Evolutionary conservation across 2,888 invertebrate genomes (phyloP).

Genomic region (Orthosia gracilis): DNA sequence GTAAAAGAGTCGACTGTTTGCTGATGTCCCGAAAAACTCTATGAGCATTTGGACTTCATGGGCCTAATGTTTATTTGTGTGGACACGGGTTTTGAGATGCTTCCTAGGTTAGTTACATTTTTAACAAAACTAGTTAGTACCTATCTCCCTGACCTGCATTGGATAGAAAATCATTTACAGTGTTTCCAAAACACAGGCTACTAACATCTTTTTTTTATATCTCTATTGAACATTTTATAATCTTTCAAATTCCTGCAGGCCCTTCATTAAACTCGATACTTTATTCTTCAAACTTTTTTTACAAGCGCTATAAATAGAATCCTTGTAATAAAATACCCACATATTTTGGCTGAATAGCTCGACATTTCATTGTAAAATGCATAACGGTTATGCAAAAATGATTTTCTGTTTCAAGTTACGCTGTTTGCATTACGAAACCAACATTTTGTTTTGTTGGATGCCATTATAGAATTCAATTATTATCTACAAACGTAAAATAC

Average conservation of each 20-base stretch:
- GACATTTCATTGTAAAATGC: conserved; percentile 73
- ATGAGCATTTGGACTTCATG: too few relatives aligned
- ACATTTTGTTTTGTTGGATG: conserved; percentile 30
- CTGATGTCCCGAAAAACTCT: too few relatives aligned
- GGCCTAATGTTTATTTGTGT: too few relatives aligned
- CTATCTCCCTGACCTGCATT: too few relatives aligned
- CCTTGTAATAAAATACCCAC: conserved; percentile 60
- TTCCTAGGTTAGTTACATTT: too few relatives aligned
- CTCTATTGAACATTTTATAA: background rate
- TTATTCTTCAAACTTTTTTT: background rate
- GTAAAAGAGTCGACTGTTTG: too few relatives aligned
- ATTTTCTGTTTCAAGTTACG: conserved; percentile 69
- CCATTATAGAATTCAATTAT: conserved; percentile 32
- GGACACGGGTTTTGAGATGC: too few relatives aligned
- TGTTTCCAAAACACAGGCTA: too few relatives aligned
- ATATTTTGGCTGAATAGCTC: conserved; percentile 70
- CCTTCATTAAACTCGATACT: conserved; percentile 13
- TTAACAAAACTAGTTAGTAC: too few relatives aligned
- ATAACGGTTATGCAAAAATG: conserved; percentile 69
- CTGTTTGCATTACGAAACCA: conserved; percentile 45
- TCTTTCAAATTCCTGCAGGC: conserved; percentile 28
- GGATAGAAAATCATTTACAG: too few relatives aligned
- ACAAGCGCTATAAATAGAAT: conserved; percentile 58
- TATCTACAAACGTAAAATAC: conserved; percentile 1
- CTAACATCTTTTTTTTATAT: too few relatives aligned